Conservation (phyloP, 2,888 invertebrate genomes). For the Xestia sexstrigata region DNA sequence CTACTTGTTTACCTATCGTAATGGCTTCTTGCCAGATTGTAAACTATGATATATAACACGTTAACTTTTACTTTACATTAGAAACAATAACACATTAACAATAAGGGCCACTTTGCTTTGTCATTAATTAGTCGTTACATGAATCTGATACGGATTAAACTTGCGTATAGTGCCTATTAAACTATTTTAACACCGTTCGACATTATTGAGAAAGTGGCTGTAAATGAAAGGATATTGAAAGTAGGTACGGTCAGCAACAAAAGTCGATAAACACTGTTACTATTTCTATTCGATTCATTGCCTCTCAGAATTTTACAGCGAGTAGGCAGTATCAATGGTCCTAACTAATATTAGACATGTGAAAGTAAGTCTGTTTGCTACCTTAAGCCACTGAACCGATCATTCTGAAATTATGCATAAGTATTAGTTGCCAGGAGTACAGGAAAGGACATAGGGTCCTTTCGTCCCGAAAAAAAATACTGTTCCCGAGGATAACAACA, state of each 20-base stretch:
- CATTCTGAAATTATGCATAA: too few relatives aligned
- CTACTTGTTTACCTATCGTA: conserved; percentile 66
- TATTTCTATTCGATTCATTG: neutral
- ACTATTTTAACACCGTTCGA: conserved; percentile 20
- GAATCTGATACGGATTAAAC: conserved; percentile 1
- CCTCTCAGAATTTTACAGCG: neutral
- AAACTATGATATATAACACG: conserved; percentile 45
- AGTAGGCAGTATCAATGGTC: too few relatives aligned
- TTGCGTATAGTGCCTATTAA: conserved; percentile 6
- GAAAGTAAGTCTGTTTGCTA: too few relatives aligned
- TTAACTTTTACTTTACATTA: conserved; percentile 53
- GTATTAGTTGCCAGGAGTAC: too few relatives aligned
- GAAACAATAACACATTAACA: conserved; percentile 33
- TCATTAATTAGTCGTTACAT: conserved; percentile 21
- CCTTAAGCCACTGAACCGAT: too few relatives aligned
- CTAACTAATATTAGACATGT: too few relatives aligned
- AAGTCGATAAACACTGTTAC: neutral
- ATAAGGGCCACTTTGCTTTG: conserved; percentile 25
- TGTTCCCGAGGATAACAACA: too few relatives aligned
- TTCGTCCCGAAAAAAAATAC: too few relatives aligned
- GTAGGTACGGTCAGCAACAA: neutral
- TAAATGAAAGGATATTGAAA: conserved; percentile 1
- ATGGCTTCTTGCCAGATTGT: conserved; percentile 66
- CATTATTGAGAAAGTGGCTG: conserved; percentile 13
- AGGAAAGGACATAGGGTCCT: too few relatives aligned